Percentiles rank a stretch among this genome's conserved stretches.
These are phyloP conservation scores for Artemia sinica DNA, from an alignment of 2,888 invertebrate species.

Conservation along the genomic window DNA sequence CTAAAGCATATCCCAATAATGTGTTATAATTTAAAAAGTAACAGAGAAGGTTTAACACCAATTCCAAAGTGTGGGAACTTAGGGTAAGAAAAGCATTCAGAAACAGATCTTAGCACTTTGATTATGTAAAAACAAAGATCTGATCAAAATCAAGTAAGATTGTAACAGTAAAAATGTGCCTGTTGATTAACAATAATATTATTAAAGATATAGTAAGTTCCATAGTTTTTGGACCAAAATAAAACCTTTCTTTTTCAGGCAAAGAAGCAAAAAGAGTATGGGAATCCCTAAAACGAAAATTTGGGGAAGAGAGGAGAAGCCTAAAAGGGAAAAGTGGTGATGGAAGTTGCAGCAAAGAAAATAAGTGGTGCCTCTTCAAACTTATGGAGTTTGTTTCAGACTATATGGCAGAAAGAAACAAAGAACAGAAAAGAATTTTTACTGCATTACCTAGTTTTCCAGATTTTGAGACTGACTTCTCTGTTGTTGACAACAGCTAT, in stretches of 20 bases:
- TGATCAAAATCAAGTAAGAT: no score
- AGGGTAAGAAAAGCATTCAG: no score
- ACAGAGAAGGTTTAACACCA: no score
- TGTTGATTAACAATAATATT: no score
- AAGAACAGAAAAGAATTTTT: neutral
- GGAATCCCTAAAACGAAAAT: neutral
- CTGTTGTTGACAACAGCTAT: neutral
- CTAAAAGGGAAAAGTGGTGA: neutral
- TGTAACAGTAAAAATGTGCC: no score
- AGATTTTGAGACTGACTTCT: constrained; percentile 2
- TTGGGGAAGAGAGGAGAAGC: constrained; percentile 8
- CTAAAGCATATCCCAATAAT: no score
- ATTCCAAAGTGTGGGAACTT: no score
- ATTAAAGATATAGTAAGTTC: no score
- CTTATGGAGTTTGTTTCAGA: constrained; percentile 1
- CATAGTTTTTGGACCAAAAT: neutral
- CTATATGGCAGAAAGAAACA: neutral
- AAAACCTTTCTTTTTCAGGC: neutral
- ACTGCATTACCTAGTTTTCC: neutral
- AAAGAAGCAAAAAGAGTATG: constrained; percentile 4
- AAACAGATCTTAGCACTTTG: no score
- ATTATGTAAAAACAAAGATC: no score
- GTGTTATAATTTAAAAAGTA: no score
- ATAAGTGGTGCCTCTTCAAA: constrained; percentile 11
- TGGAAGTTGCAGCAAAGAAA: neutral